Evolutionary conservation across 2,888 invertebrate species (phyloP).

Genomic region (Amphipoea oculea): DNA sequence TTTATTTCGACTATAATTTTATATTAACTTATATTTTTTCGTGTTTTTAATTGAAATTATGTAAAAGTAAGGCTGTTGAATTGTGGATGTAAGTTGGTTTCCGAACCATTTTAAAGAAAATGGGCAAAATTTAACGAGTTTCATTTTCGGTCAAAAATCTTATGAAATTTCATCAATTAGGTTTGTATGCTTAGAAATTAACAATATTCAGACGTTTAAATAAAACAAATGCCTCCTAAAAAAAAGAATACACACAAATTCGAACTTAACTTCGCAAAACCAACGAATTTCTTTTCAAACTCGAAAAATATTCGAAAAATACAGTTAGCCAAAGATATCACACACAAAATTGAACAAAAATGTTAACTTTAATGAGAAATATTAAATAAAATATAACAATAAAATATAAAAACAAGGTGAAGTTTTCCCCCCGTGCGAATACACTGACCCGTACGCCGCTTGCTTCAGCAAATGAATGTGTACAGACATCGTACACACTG

Average conservation of each 20-base stretch:
- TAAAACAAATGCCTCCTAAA: neutral
- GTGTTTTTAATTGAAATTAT: neutral
- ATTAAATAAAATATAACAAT: constrained; percentile 11
- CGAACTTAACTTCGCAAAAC: neutral
- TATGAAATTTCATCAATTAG: neutral
- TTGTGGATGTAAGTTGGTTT: neutral
- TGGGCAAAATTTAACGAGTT: neutral
- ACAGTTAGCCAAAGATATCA: accelerated
- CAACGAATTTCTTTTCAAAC: neutral
- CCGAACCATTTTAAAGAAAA: accelerated
- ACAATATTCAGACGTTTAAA: neutral
- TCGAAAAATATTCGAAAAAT: neutral
- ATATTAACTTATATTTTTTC: neutral
- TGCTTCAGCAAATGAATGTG: constrained; percentile 71
- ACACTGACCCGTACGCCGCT: constrained; percentile 68
- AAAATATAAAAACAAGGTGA: constrained; percentile 28
- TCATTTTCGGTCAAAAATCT: neutral
- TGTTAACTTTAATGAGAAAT: neutral
- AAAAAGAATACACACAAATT: neutral
- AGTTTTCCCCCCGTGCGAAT: constrained; percentile 55
- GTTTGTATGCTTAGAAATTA: neutral
- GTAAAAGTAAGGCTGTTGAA: neutral
- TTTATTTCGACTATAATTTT: constrained; percentile 12
- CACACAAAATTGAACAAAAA: neutral
- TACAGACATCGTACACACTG: constrained; percentile 62